These are phyloP conservation scores for Mugil cephalus DNA, from an alignment of 2,113 vertebrate species.

Conservation along the genomic window DNA sequence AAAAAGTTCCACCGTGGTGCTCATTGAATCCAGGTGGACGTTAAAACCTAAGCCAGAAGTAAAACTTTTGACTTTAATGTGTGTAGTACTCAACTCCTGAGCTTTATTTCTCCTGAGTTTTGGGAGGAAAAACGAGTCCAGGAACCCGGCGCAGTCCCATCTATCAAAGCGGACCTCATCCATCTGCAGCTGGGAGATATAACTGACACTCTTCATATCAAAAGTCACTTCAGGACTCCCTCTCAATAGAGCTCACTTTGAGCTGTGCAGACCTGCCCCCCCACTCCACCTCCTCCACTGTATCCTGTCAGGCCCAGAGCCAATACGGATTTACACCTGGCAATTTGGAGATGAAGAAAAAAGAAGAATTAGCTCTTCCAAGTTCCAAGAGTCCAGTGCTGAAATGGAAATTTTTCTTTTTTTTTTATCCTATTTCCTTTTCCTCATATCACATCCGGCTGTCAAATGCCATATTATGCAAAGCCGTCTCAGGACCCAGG, in stretches of 20 bases:
- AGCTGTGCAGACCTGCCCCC: conserved; percentile 49
- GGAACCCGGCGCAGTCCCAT: conserved; percentile 51
- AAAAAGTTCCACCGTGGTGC: conserved; percentile 42
- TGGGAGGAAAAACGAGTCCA: conserved; percentile 51
- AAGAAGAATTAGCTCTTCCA: conserved; percentile 74
- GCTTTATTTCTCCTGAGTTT: conserved; percentile 56
- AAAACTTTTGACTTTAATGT: conserved; percentile 69
- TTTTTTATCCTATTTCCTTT: conserved; percentile 71
- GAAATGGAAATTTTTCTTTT: conserved; percentile 69
- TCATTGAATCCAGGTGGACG: conserved; percentile 54
- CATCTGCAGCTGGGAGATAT: conserved; percentile 77
- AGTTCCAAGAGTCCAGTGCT: conserved; percentile 70
- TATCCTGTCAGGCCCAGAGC: conserved; percentile 66
- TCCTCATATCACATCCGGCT: conserved; percentile 70
- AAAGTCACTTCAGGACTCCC: conserved; percentile 68
- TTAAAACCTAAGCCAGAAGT: conserved; percentile 68
- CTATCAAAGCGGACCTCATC: conserved; percentile 64
- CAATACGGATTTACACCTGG: conserved; percentile 78
- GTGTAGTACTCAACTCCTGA: conserved; percentile 44
- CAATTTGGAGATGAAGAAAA: conserved; percentile 72
- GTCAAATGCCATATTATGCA: conserved; percentile 78
- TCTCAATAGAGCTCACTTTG: conserved; percentile 64
- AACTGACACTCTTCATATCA: conserved; percentile 70
- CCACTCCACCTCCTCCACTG: not conserved
- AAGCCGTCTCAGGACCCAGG: conserved; percentile 64